These are phyloP conservation scores for Pelusios castaneus DNA, from an alignment of 2,113 vertebrate species.

Conservation along the genomic window DNA sequence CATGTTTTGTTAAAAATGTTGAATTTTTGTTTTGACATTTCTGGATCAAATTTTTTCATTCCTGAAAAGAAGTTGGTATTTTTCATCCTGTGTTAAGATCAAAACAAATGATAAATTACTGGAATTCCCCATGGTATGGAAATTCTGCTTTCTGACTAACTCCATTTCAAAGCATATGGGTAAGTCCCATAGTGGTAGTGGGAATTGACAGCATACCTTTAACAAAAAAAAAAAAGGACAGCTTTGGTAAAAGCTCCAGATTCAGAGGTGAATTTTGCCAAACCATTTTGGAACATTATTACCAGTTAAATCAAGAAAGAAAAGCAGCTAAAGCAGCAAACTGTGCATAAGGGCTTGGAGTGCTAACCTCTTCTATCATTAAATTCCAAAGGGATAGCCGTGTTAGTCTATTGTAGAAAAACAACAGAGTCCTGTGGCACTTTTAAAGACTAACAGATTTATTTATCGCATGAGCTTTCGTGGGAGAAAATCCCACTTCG, in stretches of 20 bases:
- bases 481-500: too few species aligned
- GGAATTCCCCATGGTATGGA: neutral
- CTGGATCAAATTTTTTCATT: neutral
- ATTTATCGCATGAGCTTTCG: too few species aligned
- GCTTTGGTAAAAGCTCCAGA: neutral
- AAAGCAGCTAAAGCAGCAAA: rapidly evolving
- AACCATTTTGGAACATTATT: neutral
- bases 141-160: neutral
- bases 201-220: neutral
- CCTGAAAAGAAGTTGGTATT: neutral
- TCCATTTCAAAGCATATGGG: neutral
- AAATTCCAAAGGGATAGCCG: too few species aligned
- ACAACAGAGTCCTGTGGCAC: too few species aligned
- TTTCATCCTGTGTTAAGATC: neutral
- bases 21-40: neutral
- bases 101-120: neutral
- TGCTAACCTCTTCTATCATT: neutral
- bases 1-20: neutral
- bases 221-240: neutral
- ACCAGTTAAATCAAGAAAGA: neutral
- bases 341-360: neutral
- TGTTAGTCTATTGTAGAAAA: too few species aligned
- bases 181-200: neutral
- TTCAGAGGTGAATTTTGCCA: neutral
- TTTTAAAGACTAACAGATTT: too few species aligned